Evolutionary conservation across 2,797 vertebrate genomes (phyloP), one percentile per base, ranked within the genome.

Genomic region (Artibeus lituratus): DNA sequence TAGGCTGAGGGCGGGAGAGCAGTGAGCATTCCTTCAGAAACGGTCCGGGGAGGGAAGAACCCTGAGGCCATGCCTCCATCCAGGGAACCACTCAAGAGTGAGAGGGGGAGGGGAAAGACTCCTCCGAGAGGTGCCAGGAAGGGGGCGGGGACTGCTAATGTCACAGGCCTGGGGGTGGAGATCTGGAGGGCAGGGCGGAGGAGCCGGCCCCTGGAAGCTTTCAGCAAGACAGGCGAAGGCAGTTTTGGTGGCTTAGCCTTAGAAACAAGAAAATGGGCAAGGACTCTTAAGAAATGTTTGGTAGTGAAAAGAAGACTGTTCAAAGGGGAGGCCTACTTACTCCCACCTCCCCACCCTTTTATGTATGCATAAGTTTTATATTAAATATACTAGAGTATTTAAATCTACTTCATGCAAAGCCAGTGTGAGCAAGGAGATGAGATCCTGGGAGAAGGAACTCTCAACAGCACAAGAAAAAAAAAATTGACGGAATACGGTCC

Each of bases 61-160:
- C 76, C 57, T 16, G 6, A 3, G 70, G 89, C 90, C 80, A 53
- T 32, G 87, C 76, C 80, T 72, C 35, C 73, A 18, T 5, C 69
- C 7, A 7, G 53, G 90, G 77, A 91, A 9, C 95, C 94, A 77
- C 93, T 89, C 80, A 22, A 12, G 77, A 78, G 88, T 0, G 0
- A 7, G 73, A 70, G 42, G 35, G 65, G 57, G 57, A 69, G 74
- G 92, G 76, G 42, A 42, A 29, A 76, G 69, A 91, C 77, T 57
- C 10, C 42, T 74, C 29, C 32, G 44, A 49, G 86, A 92, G 78
- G 84, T 85, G 89, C 62, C 86, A 72, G 94, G 91, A 80, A 92
- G 94, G 93, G 87, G 93, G 83, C 32, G 47, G 83, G 24, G 59
- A 21, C 57, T 51, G 70, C 59, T 24, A 24, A 84, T 44, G 94